Conservation (phyloP, 2,888 invertebrate genomes). For the Melinopterus prodromus region DNA sequence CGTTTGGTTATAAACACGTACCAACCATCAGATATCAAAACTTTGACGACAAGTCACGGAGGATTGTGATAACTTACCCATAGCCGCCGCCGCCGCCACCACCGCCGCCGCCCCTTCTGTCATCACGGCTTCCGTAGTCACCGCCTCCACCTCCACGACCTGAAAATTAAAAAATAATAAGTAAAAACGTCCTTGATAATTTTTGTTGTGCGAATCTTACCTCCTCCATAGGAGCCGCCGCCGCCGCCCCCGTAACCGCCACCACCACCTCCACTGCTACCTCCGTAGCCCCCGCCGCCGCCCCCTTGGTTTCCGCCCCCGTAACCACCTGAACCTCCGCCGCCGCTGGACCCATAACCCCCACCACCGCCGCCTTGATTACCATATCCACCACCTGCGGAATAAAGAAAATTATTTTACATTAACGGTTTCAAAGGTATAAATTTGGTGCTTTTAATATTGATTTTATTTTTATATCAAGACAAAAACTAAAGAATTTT, state of each 20-base stretch:
- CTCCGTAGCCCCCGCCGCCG: conserved; percentile 65
- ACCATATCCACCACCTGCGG: conserved; percentile 50
- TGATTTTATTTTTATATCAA: too few relatives aligned
- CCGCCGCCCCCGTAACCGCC: conserved; percentile 62
- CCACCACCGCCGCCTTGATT: conserved; percentile 63
- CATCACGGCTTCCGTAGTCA: conserved; percentile 64
- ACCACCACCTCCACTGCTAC: conserved; percentile 67
- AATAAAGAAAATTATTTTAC: conserved; percentile 20
- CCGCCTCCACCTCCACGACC: conserved; percentile 57
- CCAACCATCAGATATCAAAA: neutral
- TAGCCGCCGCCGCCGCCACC: conserved; percentile 65
- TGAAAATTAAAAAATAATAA: conserved; percentile 54
- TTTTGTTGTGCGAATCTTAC: conserved; percentile 15
- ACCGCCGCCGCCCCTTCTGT: conserved; percentile 65
- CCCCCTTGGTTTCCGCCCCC: conserved; percentile 64
- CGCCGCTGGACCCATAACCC: conserved; percentile 65
- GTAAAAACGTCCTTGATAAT: neutral
- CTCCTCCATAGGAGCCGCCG: conserved; percentile 41
- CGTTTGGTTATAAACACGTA: neutral
- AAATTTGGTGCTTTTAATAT: neutral
- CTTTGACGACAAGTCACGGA: neutral
- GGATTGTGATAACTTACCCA: conserved; percentile 63
- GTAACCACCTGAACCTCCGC: conserved; percentile 67
- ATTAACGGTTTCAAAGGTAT: conserved; percentile 17
- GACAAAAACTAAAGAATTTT: too few relatives aligned